A percentile compares a stretch with the other conserved stretches of the same genome.
These are phyloP conservation scores for Seriola dumerili DNA, from an alignment of 2,113 vertebrate genomes.

Conservation along the genomic window DNA sequence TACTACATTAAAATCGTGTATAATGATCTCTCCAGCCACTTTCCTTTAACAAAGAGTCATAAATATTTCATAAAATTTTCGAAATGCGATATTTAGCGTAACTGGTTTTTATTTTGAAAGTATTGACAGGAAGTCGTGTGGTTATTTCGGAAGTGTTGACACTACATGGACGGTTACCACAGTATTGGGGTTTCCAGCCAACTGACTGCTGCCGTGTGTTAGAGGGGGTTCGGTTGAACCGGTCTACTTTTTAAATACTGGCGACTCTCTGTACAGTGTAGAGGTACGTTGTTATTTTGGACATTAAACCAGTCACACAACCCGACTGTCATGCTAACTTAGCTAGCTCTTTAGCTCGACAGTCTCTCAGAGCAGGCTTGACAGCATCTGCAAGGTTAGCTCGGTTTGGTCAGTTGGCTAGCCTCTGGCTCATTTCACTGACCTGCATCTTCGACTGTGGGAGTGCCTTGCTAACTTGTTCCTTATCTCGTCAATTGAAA, in stretches of 20 bases:
- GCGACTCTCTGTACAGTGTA: background rate
- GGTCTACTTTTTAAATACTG: constrained; percentile 23
- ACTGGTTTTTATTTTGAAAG: constrained; percentile 59
- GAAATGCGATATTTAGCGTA: background rate
- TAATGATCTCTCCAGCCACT: background rate
- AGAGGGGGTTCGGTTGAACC: constrained; percentile 44
- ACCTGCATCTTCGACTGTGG: constrained; percentile 13
- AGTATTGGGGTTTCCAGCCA: constrained; percentile 48
- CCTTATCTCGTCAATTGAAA: background rate
- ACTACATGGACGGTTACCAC: constrained; percentile 10
- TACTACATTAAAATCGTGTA: background rate
- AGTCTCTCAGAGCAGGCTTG: constrained; percentile 29
- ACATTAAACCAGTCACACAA: no score
- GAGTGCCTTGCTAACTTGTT: background rate
- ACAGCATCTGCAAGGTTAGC: constrained; percentile 70
- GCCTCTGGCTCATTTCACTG: constrained; percentile 45
- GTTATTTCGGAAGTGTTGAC: background rate
- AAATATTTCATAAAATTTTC: no score
- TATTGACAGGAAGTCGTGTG: constrained; percentile 7
- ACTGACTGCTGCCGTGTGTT: constrained; percentile 51
- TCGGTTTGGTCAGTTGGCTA: constrained; percentile 36
- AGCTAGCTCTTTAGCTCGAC: constrained; percentile 49
- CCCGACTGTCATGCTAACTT: constrained; percentile 32
- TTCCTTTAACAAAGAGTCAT: background rate
- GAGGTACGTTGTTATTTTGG: constrained; percentile 59